Base-by-base conservation (phyloP, 2,797 vertebrate species). In the Fratercula arctica region DNA sequence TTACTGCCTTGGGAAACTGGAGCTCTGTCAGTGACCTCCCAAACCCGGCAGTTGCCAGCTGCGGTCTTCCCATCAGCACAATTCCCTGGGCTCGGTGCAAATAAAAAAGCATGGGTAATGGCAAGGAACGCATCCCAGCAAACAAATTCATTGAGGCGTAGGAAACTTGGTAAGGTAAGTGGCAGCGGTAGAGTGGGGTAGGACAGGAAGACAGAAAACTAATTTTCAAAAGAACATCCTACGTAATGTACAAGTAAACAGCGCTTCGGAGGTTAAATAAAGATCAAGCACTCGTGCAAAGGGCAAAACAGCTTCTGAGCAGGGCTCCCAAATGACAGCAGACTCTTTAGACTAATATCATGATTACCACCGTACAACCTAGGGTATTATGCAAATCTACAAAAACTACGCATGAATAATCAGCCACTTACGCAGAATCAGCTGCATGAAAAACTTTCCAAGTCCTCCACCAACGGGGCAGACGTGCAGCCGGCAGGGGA, bases 141-240 rank as follows among this genome's bases (percentile, higher is more conserved):
- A 78, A 26, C 8, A 43, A 15, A 87, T 9, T 1, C 1, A 20
- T 0, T 10, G 43, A 50, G 59, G n/a, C 28, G 19, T 0, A 28
- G 41, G 1, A 4, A 63, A 16, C 17, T 0, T 3, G 15, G 45
- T 2, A 43, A n/a, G 39, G 48, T 10, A 8, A 45, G 50, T 1
- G 3, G 59, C 43, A 51, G 10, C 16, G 20, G 45, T 4, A 29
- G 19, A 6, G 45, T 7, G 12, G 11, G 21, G 18, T 8, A 29
- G 48, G 35, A 20, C 0, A 43, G 21, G 37, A 60, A 85, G 8
- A 73, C 0, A 41, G 70, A 43, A 89, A 69, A 43, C 13, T 3
- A 2, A 18, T 70, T 73, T 68, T n/a, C 9, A 39, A 17, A 33
- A 41, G n/a, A 70, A 25, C 29, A 61, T 54, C 41, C 78, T 35